A percentile compares a stretch with the other conserved stretches of the same genome.
These are phyloP conservation scores for Galleria mellonella DNA, from an alignment of 1,140 invertebrate species.

Conservation along the genomic window DNA sequence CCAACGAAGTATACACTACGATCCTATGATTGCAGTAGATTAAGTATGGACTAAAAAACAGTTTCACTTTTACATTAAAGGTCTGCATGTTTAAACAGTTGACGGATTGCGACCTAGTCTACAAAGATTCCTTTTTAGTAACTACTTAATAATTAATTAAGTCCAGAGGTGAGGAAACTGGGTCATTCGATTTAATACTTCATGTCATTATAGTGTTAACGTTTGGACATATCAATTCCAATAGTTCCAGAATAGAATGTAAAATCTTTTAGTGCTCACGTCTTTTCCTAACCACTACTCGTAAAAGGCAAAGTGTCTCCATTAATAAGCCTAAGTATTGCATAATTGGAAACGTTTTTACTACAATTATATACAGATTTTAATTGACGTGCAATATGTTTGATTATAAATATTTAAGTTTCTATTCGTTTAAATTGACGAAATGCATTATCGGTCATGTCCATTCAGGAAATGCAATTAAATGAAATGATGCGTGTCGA, in stretches of 20 bases:
- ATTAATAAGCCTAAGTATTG: constrained; percentile 58
- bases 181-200: not conserved
- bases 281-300: constrained; percentile 7
- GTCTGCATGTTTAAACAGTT: too few relatives aligned
- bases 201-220: constrained; percentile 10
- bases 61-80: too few relatives aligned
- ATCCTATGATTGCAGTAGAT: too few relatives aligned
- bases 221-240: constrained; percentile 20
- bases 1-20: too few relatives aligned
- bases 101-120: not conserved
- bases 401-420: constrained; percentile 49
- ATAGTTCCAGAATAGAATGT: constrained; percentile 20
- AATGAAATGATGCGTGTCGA: constrained; percentile 68
- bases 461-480: constrained; percentile 60
- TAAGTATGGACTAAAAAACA: too few relatives aligned
- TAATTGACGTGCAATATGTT: constrained; percentile 61
- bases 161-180: not conserved
- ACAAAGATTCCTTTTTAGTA: not conserved
- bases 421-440: constrained; percentile 21
- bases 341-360: constrained; percentile 48
- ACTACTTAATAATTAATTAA: not conserved
- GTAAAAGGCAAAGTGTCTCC: constrained; percentile 33
- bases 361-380: constrained; percentile 58
- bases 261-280: constrained; percentile 18
- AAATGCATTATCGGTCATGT: constrained; percentile 24